These are phyloP conservation scores for Ellobius talpinus DNA, from an alignment of 2,113 vertebrate species.

Conservation along the genomic window DNA sequence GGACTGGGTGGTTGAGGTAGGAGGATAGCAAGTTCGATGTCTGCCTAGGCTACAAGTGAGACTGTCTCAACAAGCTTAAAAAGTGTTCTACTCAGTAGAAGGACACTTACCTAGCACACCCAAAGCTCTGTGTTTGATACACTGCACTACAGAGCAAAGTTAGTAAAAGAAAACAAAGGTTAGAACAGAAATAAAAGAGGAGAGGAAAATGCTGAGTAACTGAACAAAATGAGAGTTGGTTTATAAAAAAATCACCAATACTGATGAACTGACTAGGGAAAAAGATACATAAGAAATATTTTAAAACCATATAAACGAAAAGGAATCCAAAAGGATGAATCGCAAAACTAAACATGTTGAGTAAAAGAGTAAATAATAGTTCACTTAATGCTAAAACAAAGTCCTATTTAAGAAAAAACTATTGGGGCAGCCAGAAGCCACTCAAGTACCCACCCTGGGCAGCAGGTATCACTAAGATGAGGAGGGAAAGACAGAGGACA, in stretches of 20 bases:
- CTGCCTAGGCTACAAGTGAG: not conserved
- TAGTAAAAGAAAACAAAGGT: not conserved
- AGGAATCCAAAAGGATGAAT: not conserved
- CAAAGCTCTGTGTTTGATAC: not conserved
- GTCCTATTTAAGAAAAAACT: not conserved
- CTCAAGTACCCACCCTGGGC: too few species aligned
- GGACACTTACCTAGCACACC: not conserved
- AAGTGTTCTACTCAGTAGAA: not conserved
- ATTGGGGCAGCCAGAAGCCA: too few species aligned
- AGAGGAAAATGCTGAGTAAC: not conserved
- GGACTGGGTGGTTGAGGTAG: not conserved
- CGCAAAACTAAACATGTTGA: not conserved
- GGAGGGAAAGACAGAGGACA: too few species aligned
- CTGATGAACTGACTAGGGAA: not conserved
- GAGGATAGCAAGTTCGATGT: not conserved
- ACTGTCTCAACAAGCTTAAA: not conserved
- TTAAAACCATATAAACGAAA: not conserved
- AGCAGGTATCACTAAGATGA: too few species aligned
- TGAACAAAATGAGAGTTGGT: not conserved
- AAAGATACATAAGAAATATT: not conserved
- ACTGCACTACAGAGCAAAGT: not conserved
- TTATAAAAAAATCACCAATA: not conserved
- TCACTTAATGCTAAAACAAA: constrained; percentile 12
- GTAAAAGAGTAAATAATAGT: not conserved
- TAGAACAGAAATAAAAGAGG: not conserved